Conservation (phyloP, 2,113 vertebrate genomes). For the Paradoxurus hermaphroditus region DNA sequence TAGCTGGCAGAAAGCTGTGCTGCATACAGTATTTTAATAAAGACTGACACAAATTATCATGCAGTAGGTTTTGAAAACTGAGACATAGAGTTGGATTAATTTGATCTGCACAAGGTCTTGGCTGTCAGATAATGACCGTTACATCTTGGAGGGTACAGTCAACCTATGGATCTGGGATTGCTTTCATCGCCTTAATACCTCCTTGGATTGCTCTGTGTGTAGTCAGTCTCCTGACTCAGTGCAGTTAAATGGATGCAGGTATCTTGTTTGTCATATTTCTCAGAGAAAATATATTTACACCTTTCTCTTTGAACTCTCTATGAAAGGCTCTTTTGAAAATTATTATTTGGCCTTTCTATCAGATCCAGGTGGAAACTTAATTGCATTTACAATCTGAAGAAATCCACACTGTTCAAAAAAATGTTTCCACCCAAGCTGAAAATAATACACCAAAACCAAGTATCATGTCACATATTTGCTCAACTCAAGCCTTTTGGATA, state of each 20-base stretch:
- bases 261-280: neutral
- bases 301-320: neutral
- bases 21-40: neutral
- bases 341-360: neutral
- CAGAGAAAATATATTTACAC: neutral
- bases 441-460: neutral
- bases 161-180: neutral
- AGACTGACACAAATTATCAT: neutral
- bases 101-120: neutral
- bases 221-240: neutral
- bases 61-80: conserved; percentile 10
- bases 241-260: neutral
- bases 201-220: neutral
- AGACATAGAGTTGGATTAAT: neutral
- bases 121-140: neutral
- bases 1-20: neutral
- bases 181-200: neutral
- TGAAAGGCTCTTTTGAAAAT: conserved; percentile 28
- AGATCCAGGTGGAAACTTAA: neutral
- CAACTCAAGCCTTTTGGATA: neutral
- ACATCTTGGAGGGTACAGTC: neutral
- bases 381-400: neutral
- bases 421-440: neutral
- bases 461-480: neutral
- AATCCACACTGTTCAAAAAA: neutral